phyloP scores from a whole-genome alignment of 2,113 vertebrate species.

The Chamaea fasciata region DNA sequence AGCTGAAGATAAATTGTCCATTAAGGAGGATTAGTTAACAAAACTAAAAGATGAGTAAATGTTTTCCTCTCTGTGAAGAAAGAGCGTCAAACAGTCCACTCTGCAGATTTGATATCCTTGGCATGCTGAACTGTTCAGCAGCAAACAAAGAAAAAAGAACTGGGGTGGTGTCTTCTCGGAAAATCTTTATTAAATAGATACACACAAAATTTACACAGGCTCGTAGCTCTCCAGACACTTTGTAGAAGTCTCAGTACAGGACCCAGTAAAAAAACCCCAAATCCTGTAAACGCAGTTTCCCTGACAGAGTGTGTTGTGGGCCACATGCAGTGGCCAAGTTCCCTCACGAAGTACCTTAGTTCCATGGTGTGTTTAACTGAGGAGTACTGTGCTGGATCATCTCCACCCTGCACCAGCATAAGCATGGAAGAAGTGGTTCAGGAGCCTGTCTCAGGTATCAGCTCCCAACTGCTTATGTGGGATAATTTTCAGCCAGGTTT shows the following conservation, averaged over 20 bases:
- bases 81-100: background rate
- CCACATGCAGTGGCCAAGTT: background rate
- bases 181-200: background rate
- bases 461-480: background rate
- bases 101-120: background rate
- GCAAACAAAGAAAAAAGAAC: background rate
- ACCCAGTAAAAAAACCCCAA: background rate
- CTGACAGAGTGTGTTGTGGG: background rate
- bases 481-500: background rate
- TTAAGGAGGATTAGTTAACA: background rate
- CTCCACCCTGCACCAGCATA: background rate
- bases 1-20: background rate
- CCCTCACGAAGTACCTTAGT: accelerated
- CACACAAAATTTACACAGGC: background rate
- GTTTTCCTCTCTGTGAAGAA: background rate
- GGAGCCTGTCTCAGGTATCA: background rate
- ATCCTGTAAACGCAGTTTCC: background rate
- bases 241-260: background rate
- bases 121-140: background rate
- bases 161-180: background rate
- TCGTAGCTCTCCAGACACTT: background rate
- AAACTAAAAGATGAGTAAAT: background rate
- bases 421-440: background rate
- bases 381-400: too few species aligned
- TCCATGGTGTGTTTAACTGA: background rate